These are phyloP conservation scores for Drosophila arawakana DNA, from an alignment of 1,140 invertebrate genomes.

Conservation along the genomic window DNA sequence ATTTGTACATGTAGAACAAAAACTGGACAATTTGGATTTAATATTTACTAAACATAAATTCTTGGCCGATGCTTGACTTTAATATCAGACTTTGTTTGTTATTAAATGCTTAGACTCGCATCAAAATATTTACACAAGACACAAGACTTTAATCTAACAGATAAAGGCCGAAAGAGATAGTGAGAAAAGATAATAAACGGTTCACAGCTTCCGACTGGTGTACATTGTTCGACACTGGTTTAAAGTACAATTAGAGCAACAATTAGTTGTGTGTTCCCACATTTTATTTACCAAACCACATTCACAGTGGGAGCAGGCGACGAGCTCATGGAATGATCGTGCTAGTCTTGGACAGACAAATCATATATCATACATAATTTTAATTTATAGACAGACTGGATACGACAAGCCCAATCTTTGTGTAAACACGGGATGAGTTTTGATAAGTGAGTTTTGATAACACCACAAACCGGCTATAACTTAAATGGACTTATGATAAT, in stretches of 20 bases:
- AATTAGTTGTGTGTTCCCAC: slow-evolving; percentile 12
- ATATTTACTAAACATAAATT: no score
- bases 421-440: slow-evolving; percentile 42
- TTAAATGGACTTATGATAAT: slow-evolving; percentile 64
- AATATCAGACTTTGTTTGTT: no score
- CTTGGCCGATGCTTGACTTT: no score
- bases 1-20: no score
- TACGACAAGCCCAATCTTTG: slow-evolving; percentile 9
- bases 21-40: no score
- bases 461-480: slow-evolving; percentile 48
- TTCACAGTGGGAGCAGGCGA: slow-evolving; percentile 4
- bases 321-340: slow-evolving; percentile 22
- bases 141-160: background rate
- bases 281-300: slow-evolving; percentile 29
- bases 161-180: background rate
- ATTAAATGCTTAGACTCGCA: background rate
- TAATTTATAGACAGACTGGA: slow-evolving; percentile 47
- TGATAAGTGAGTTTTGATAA: slow-evolving; percentile 56
- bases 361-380: slow-evolving; percentile 13
- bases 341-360: slow-evolving; percentile 3
- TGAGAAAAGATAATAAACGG: background rate
- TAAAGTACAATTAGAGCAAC: background rate
- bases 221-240: background rate
- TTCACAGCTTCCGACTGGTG: slow-evolving; percentile 18
- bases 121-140: slow-evolving; percentile 34